These are phyloP conservation scores for Drosophila melanica DNA, from an alignment of 1,140 invertebrate genomes.

Conservation along the genomic window DNA sequence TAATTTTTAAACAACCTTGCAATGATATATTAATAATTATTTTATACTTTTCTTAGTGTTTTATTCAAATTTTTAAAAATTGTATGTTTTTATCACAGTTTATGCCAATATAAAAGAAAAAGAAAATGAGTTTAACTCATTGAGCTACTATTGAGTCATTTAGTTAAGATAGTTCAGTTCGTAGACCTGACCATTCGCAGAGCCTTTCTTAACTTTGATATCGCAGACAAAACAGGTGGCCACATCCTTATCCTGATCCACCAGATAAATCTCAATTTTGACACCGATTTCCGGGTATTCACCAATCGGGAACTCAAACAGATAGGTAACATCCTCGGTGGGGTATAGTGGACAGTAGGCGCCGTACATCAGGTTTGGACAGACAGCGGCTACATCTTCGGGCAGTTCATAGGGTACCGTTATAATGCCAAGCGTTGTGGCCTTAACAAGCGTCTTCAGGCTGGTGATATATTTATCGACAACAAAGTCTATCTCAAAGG, in stretches of 20 bases:
- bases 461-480: constrained; percentile 64
- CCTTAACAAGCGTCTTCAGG: constrained; percentile 64
- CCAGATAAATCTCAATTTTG: constrained; percentile 74
- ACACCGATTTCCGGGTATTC: constrained; percentile 76
- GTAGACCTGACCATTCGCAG: constrained; percentile 22
- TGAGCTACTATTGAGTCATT: constrained; percentile 5
- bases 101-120: constrained; percentile 35
- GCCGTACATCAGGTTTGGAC: constrained; percentile 68
- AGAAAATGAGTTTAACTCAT: neutral
- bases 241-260: constrained; percentile 67
- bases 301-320: constrained; percentile 68
- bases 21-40: neutral
- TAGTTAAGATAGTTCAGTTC: constrained; percentile 56
- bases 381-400: constrained; percentile 63
- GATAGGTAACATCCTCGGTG: constrained; percentile 80
- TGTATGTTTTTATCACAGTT: constrained; percentile 57
- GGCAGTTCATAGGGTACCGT: constrained; percentile 77
- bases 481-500: constrained; percentile 74
- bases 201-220: constrained; percentile 73
- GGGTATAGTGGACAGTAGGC: constrained; percentile 76
- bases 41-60: neutral
- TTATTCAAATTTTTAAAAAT: constrained; percentile 6
- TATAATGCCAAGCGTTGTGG: constrained; percentile 71
- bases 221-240: constrained; percentile 74
- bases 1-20: neutral